Evolutionary conservation across 1,140 invertebrate species (phyloP), one percentile per base, ranked within the genome.

Genomic region (Temnothorax nylanderi): DNA sequence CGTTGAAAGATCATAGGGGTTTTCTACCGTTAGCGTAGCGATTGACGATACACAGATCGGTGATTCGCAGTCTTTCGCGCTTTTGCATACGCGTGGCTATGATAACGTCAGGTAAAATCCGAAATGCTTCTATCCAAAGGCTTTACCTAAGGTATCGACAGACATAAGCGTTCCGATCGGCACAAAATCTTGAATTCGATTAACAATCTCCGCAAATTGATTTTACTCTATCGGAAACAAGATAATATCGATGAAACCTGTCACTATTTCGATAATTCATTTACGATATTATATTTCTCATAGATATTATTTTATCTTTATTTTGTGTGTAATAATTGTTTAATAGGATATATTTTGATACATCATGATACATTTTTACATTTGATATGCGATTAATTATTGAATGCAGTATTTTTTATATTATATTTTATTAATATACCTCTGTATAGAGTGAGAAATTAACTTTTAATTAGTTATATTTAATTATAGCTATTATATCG

Each of bases 61-160:
- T 56, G 60, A 78, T 13, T 71, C 18, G 32, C 51, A 21, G 18
- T 41, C 26, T 72, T 26, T 72, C 44, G 60, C 44, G 32, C 44
- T 65, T 44, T 78, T 67, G 44, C 58, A 64, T 26, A 71, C 21
- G 37, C 47, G 18, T 32, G 51, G 13, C 37, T 56, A 72, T 8
- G 65, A 81, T 58, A 81, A 72, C 78, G 37, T 81, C 65, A 60
- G 49, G 18, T 71, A 21, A 72, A 72, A 56, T 69, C 32, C 34
- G 13, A 54, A 71, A 71, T 41, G 34, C 18, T 81, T 56, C 47
- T 32, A 41, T 56, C 34, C 49, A 21, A 72, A 72, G 58, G 65
- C 47, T 58, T 26, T 56, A 65, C 37, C 21, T 58, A 81, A 81
- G 47, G 10, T 81, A 81, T 81, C 65, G 78, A 81, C 51, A 81